These are phyloP conservation scores for Circaetus cinerascens DNA, from an alignment of 2,113 vertebrate species.

Conservation along the genomic window DNA sequence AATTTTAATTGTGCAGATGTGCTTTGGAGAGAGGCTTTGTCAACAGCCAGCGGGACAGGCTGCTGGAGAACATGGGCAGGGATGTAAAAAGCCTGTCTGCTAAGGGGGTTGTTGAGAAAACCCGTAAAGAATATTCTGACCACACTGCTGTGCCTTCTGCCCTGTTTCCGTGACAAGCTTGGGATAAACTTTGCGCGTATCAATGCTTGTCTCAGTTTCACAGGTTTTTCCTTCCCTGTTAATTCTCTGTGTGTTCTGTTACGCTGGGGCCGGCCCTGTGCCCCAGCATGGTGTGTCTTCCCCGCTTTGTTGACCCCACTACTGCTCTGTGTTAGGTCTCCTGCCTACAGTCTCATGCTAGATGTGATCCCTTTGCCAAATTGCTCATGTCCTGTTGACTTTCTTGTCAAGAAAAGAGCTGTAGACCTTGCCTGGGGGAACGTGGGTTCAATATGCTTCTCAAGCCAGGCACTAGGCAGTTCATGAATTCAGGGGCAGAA, in stretches of 20 bases:
- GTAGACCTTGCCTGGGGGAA: not conserved
- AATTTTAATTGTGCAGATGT: not conserved
- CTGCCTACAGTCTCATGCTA: not conserved
- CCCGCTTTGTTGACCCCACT: rapidly evolving
- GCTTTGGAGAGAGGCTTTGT: not conserved
- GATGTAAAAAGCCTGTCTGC: not conserved
- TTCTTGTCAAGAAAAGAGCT: not conserved
- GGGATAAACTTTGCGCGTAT: not conserved
- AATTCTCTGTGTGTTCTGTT: not conserved
- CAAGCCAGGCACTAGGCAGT: rapidly evolving
- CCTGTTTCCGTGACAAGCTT: not conserved
- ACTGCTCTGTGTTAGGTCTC: not conserved
- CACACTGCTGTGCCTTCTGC: not conserved
- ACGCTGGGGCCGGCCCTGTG: rapidly evolving
- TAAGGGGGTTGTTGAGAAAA: not conserved
- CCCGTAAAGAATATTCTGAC: not conserved
- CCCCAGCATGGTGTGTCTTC: not conserved
- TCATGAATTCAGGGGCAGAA: not conserved
- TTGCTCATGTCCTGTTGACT: not conserved
- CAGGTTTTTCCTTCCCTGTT: not conserved
- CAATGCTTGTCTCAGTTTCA: not conserved
- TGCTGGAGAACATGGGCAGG: not conserved
- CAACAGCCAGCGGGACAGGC: not conserved
- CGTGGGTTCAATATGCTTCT: rapidly evolving
- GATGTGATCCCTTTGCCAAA: not conserved